Evolutionary conservation across 2,888 invertebrate genomes (phyloP), one percentile per base, ranked within the genome.

Genomic region (Mythimna albipuncta): DNA sequence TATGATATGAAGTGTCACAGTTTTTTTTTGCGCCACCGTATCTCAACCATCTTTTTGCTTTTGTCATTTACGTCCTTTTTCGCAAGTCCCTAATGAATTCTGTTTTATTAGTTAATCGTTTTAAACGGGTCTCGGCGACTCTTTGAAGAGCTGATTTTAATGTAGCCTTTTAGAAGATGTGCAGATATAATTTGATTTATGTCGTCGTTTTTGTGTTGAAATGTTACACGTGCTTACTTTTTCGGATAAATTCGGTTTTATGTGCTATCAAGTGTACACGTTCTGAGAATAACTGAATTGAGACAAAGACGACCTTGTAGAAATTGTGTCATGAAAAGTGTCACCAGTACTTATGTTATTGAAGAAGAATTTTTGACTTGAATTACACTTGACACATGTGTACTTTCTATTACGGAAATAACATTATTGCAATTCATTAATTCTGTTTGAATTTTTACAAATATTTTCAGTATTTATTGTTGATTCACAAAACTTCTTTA

Each of bases 71-170:
- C 13, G 68, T 54, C 68, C 65, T 82, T 84, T 85, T 75, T 76
- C n/a, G 66, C 16, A 16, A 52, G 62, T 65, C 62, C 35, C 69
- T 85, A 85, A 84, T 85, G 84, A 78, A 81, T 81, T 81, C 61
- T 38, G 74, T 79, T 83, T 85, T 84, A 85, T 85, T 84, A 73
- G 71, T 78, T 75, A 77, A 84, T 78, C 69, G 69, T 64, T 81
- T 84, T 69, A 67, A 78, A 73, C 35, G 77, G 69, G 64, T 54
- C 63, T 50, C 80, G 83, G 75, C 10, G 16, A 58, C 54, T 54
- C 83, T 81, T 81, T 81, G 75, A 81, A 68, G 72, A 59, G 44
- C 26, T 59, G 69, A 64, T 68, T 72, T 77, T 68, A 82, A 70
- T 61, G 35, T 70, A 21, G 32, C 21, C 38, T 61, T 82, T 78